Percentiles rank a stretch among this genome's conserved stretches.
These are phyloP conservation scores for Pseudocheirus occidentalis DNA, from an alignment of 2,797 vertebrate species.

Conservation along the genomic window DNA sequence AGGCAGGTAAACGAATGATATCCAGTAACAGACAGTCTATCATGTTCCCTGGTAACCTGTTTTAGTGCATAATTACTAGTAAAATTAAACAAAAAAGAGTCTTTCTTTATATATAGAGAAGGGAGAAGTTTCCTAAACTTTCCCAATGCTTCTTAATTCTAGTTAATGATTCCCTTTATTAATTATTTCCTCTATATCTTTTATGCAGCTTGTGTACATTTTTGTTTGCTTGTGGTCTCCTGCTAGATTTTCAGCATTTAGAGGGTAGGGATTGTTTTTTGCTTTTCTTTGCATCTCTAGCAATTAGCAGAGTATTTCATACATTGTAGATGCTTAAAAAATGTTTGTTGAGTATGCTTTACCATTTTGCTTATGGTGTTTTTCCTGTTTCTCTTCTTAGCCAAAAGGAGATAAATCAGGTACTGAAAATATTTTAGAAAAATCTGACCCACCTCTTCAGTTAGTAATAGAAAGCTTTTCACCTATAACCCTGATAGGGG, in stretches of 20 bases:
- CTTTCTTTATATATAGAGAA: background rate
- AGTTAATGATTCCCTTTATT: background rate
- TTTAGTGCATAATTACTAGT: background rate
- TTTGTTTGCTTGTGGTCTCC: background rate
- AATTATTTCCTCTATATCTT: background rate
- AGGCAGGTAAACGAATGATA: slow-evolving; percentile 14
- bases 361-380: background rate
- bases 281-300: background rate
- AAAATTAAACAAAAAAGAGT: background rate
- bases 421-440: background rate
- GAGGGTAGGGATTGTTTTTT: background rate
- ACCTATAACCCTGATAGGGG: background rate
- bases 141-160: background rate
- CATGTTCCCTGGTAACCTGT: background rate
- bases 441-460: background rate
- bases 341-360: background rate
- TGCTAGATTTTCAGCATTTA: background rate
- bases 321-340: background rate
- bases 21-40: background rate
- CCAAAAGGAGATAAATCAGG: background rate
- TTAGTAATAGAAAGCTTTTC: background rate
- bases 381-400: background rate
- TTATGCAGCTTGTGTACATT: background rate
- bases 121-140: background rate
- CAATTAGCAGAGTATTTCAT: background rate